phyloP scores from a whole-genome alignment of 1,140 invertebrate genomes.

The Penaeus indicus region DNA sequence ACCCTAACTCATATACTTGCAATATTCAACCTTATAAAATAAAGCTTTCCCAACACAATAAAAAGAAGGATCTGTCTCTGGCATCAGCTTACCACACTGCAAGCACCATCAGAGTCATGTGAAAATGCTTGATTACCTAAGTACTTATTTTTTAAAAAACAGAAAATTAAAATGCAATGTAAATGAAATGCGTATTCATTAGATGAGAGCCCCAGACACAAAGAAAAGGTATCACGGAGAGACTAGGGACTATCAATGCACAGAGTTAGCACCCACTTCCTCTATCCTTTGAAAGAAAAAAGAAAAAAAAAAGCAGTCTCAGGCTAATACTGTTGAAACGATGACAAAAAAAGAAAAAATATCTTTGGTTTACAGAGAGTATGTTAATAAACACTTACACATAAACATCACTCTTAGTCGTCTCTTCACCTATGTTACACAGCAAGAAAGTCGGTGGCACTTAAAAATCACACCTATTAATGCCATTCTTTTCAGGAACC shows the following conservation, averaged over 20 bases:
- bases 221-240: background rate
- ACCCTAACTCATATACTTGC: too few species aligned
- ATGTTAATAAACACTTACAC: conserved; percentile 38
- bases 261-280: too few species aligned
- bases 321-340: conserved; percentile 57
- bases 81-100: background rate
- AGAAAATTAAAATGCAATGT: background rate
- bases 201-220: background rate
- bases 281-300: background rate
- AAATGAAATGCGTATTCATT: conserved; percentile 4
- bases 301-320: background rate
- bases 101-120: conserved; percentile 50
- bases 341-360: conserved; percentile 38
- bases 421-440: background rate
- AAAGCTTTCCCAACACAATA: too few species aligned
- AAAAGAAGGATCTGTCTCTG: too few species aligned
- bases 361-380: conserved; percentile 61
- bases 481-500: too few species aligned
- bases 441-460: conserved; percentile 22
- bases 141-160: background rate
- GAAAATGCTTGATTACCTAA: conserved; percentile 44
- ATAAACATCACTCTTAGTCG: conserved; percentile 4
- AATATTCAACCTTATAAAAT: too few species aligned
- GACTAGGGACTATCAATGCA: conserved; percentile 16
- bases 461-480: too few species aligned